Base-by-base conservation (phyloP, 2,113 vertebrate genomes). In the Ailuropoda melanoleuca region DNA sequence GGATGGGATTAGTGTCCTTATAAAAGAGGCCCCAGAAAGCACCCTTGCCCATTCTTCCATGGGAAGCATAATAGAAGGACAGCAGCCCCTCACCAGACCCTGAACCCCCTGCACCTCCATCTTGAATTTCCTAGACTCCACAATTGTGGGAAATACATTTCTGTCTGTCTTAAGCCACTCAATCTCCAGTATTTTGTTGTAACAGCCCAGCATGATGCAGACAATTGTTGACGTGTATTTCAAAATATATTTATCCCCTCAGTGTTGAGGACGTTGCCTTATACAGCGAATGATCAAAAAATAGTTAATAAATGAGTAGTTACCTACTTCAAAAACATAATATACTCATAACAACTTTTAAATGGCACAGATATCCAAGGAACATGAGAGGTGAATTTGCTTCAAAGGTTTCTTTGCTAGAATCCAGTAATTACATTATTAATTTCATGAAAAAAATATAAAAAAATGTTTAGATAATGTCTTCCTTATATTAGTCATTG, bases 301-400 rank as follows among this genome's bases (percentile, higher is more conserved):
- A 60, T 64, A 31, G 48, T 74, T 21, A 23, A 34, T 94, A 86
- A 82, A n/a, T 24, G 15, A 96, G 39, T 77, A 88, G 2, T 43
- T 64, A 26, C 31, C 93, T 80, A 60, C 55, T 82, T 90, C 17
- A 93, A 82, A 46, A 90, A 82, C 31, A 21, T 74, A 88, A 37
- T 12, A 80, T 86, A 7, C 31, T 68, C 34, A 75, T 53, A 66
- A 31, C 83, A 74, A 81, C 3, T 81, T 70, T 66, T 62, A 62
- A 4, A 55, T 43, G n/a, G 2, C 18, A n/a, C 29, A 60, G 31
- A 75, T 70, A 94, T 50, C 24, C 2, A 86, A 74, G 11, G 3
- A 60, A 72, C 50, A 62, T 82, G 62, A 75, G 29, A 80, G 64
- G 89, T 93, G 21, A 89, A 58, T 39, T 84, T 83, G 7, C 4